Conservation (phyloP, 2,888 invertebrate genomes). For the Mesodorylaimus sp. region DNA sequence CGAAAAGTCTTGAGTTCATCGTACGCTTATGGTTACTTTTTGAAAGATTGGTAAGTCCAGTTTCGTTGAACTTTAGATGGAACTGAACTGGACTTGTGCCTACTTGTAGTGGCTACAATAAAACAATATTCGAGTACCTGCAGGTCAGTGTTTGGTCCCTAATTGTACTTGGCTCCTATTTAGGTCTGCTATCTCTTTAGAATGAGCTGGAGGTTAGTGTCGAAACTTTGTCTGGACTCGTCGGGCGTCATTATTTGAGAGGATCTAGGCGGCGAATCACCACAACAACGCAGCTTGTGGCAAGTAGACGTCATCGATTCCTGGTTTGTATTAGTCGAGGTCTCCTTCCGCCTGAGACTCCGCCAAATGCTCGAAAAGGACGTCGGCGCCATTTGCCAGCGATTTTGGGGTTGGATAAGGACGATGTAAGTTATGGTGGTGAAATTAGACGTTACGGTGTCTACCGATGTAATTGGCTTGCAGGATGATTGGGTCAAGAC, state of each 20-base stretch:
- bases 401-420: slow-evolving; percentile 30
- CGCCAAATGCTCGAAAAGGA: slow-evolving; percentile 41
- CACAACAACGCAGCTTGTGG: slow-evolving; percentile 43
- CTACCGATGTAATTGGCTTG: neutral
- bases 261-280: slow-evolving; percentile 46
- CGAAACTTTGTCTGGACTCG: slow-evolving; percentile 47
- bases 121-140: slow-evolving; percentile 49
- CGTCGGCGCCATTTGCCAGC: slow-evolving; percentile 34
- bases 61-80: no score
- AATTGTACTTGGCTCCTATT: neutral
- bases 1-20: slow-evolving; percentile 46
- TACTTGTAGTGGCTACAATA: slow-evolving; percentile 47
- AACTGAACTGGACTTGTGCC: no score
- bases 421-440: slow-evolving; percentile 32
- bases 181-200: slow-evolving; percentile 29
- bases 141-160: slow-evolving; percentile 37
- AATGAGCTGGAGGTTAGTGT: slow-evolving; percentile 48
- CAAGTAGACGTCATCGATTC: slow-evolving; percentile 46
- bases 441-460: neutral
- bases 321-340: slow-evolving; percentile 28
- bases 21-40: slow-evolving; percentile 49
- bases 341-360: slow-evolving; percentile 43
- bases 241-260: slow-evolving; percentile 44
- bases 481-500: slow-evolving; percentile 31
- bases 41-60: slow-evolving; percentile 45